A percentile compares a stretch with the other conserved stretches of the same genome.
These are phyloP conservation scores for Cinara cedri DNA, from an alignment of 2,888 invertebrate genomes.

Conservation along the genomic window DNA sequence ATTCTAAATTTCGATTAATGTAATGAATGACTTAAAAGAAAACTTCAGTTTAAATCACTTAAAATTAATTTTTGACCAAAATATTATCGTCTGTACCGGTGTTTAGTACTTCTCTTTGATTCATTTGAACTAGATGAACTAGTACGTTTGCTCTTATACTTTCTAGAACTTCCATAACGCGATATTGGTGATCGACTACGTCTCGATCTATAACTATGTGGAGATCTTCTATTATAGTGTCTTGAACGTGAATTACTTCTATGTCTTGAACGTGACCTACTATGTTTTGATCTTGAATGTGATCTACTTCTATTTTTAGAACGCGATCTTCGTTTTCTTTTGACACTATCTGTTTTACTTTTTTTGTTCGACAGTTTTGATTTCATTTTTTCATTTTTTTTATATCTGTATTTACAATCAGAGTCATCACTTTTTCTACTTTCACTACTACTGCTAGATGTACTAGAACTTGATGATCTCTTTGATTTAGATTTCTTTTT, in stretches of 20 bases:
- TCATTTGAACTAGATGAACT: constrained; percentile 52
- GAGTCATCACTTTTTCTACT: constrained; percentile 24
- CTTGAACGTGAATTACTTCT: constrained; percentile 26
- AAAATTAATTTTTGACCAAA: background rate
- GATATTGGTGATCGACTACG: constrained; percentile 36
- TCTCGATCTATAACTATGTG: constrained; percentile 44
- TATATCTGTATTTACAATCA: constrained; percentile 23
- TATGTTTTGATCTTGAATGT: constrained; percentile 25
- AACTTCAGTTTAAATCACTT: background rate
- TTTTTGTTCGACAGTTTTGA: constrained; percentile 28
- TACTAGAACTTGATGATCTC: constrained; percentile 40
- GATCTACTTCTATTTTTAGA: constrained; percentile 43
- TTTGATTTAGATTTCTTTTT: constrained; percentile 41
- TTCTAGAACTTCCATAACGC: constrained; percentile 24
- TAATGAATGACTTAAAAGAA: background rate
- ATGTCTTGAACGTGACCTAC: constrained; percentile 43
- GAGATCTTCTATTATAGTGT: constrained; percentile 32
- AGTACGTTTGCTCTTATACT: constrained; percentile 37
- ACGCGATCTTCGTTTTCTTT: constrained; percentile 29
- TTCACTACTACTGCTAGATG: constrained; percentile 30
- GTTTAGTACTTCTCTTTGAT: constrained; percentile 40
- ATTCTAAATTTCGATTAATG: constrained; percentile 7
- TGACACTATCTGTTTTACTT: background rate
- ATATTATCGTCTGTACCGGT: constrained; percentile 33
- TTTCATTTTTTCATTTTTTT: constrained; percentile 29